These are phyloP conservation scores for Hylaeus volcanicus DNA, from an alignment of 1,140 invertebrate genomes.

Conservation along the genomic window DNA sequence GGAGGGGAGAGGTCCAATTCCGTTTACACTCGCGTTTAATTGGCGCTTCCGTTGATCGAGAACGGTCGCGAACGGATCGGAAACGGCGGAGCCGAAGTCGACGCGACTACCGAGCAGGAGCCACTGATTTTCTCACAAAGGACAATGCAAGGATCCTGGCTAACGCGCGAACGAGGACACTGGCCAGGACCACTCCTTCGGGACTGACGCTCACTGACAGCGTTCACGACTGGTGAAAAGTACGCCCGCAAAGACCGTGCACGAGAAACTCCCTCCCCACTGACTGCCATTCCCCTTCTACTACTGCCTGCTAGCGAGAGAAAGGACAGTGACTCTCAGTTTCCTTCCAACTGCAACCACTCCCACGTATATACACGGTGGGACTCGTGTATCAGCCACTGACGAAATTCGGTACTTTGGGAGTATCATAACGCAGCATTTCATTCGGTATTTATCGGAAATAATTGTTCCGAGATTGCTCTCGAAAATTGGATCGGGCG, in stretches of 20 bases:
- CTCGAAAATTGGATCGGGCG: too few relatives aligned
- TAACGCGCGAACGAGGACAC: slow-evolving; percentile 37
- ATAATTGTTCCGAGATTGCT: too few relatives aligned
- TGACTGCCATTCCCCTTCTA: slow-evolving; percentile 64
- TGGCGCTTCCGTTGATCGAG: background rate
- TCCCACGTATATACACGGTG: slow-evolving; percentile 36
- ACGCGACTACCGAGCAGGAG: too few relatives aligned
- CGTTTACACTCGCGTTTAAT: background rate
- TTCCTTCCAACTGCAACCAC: background rate
- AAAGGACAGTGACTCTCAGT: slow-evolving; percentile 78
- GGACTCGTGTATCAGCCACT: too few relatives aligned
- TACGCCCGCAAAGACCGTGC: slow-evolving; percentile 65
- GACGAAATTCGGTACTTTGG: too few relatives aligned
- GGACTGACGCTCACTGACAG: slow-evolving; percentile 70
- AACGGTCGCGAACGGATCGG: background rate
- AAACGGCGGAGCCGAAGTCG: background rate
- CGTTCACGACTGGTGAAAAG: slow-evolving; percentile 74
- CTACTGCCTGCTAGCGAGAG: slow-evolving; percentile 65
- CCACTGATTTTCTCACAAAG: slow-evolving; percentile 3
- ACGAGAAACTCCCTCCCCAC: slow-evolving; percentile 62
- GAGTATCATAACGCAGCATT: too few relatives aligned
- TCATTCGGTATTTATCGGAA: too few relatives aligned
- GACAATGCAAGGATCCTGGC: slow-evolving; percentile 34
- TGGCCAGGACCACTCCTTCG: slow-evolving; percentile 54
- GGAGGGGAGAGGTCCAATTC: background rate